Evolutionary conservation across 2,797 vertebrate species (phyloP).

Genomic region (Decapterus maruadsi): DNA sequence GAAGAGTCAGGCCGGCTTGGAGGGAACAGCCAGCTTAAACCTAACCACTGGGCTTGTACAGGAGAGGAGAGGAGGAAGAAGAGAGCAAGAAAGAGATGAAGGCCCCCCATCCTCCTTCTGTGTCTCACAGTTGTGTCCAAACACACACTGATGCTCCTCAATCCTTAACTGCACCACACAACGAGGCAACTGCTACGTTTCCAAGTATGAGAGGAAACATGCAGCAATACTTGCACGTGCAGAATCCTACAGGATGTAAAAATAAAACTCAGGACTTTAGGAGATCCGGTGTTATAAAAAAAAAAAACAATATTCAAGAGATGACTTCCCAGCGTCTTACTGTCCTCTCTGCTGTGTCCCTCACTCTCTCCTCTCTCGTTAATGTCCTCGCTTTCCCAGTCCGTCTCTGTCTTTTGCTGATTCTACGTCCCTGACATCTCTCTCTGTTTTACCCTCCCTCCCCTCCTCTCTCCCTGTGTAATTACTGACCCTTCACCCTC

Average conservation of each 20-base stretch:
- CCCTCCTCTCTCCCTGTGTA: slow-evolving; percentile 53
- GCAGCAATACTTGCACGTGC: slow-evolving; percentile 3
- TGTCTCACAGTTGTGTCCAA: background rate
- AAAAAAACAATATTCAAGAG: background rate
- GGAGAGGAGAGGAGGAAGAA: slow-evolving; percentile 57
- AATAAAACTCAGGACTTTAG: slow-evolving; percentile 27
- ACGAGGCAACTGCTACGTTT: background rate
- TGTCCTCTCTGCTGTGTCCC: slow-evolving; percentile 8
- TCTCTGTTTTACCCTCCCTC: slow-evolving; percentile 24
- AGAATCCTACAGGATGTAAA: slow-evolving; percentile 17
- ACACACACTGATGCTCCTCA: background rate
- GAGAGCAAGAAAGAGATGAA: slow-evolving; percentile 43
- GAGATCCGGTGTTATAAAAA: background rate
- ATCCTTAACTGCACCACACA: background rate
- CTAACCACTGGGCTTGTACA: slow-evolving; percentile 66
- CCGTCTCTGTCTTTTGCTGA: slow-evolving; percentile 39
- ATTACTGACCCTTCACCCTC: slow-evolving; percentile 63
- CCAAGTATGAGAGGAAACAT: slow-evolving; percentile 13
- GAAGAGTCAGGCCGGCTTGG: slow-evolving; percentile 18
- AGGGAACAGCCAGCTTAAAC: slow-evolving; percentile 37
- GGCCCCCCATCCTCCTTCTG: slow-evolving; percentile 61
- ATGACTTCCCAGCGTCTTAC: background rate
- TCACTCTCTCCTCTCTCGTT: slow-evolving; percentile 23
- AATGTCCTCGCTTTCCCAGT: slow-evolving; percentile 33
- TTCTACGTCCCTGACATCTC: slow-evolving; percentile 63